phyloP scores from a whole-genome alignment of 2,797 vertebrate genomes.

The Xyrichtys novacula region DNA sequence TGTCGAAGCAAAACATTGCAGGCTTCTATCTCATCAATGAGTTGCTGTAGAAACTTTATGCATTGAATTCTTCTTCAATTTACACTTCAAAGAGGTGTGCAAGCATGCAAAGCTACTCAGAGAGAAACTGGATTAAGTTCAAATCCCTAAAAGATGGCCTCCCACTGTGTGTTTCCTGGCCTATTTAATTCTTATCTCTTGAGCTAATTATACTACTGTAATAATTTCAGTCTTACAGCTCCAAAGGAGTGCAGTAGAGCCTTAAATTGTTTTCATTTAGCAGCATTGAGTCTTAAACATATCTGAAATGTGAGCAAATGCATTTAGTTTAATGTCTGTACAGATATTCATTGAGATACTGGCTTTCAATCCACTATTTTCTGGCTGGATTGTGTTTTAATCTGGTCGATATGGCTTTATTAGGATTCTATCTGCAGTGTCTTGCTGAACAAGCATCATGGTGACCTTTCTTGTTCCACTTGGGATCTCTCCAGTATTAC shows the following conservation, averaged over 20 bases:
- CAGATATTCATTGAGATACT: neutral
- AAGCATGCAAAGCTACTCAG: conserved; percentile 61
- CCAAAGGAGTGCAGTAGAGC: neutral
- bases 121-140: conserved; percentile 77
- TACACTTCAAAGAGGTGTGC: conserved; percentile 78
- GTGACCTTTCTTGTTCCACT: too few species aligned
- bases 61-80: conserved; percentile 67
- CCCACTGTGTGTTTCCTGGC: conserved; percentile 58
- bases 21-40: conserved; percentile 27
- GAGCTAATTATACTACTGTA: conserved; percentile 54
- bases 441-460: conserved; percentile 14
- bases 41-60: conserved; percentile 60
- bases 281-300: neutral
- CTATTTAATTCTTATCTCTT: conserved; percentile 65
- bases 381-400: conserved; percentile 18
- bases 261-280: conserved; percentile 4
- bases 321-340: neutral
- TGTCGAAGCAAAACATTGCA: conserved; percentile 6
- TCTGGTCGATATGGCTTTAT: conserved; percentile 24
- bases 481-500: too few species aligned
- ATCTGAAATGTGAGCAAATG: conserved; percentile 7
- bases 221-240: conserved; percentile 21
- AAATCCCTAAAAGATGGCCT: conserved; percentile 75
- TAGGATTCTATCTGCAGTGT: conserved; percentile 18
- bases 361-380: conserved; percentile 18